Base-by-base conservation (phyloP, 2,888 invertebrate genomes). In the Andrena bucephala region DNA sequence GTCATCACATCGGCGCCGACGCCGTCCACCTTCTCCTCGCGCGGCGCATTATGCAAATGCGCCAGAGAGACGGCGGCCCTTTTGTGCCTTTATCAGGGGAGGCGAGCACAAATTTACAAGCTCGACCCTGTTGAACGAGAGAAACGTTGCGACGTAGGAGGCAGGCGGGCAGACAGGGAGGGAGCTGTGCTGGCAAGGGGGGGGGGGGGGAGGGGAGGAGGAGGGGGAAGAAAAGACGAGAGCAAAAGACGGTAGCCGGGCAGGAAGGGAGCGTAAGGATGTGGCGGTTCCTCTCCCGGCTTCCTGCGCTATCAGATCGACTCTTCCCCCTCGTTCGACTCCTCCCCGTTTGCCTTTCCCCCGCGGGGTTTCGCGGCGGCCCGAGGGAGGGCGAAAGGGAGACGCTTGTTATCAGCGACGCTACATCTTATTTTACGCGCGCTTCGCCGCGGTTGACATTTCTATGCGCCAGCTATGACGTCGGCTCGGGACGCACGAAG, bases 391-490 rank as follows among this genome's bases (percentile, higher is more conserved):
- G 74, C 42, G 62, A 57, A 33, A 52, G 62, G 68, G 63, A 77
- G 65, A 67, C 84, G 88, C 90, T 91, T 89, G 92, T 93, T 93
- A 93, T 93, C 93, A 93, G 93, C 91, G 91, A 92, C 91, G 93
- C 92, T 93, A 93, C 93, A 93, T 93, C 93, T 93, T 93, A 93
- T 93, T 93, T 93, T 93, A 93, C 93, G 92, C 92, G 91, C 89
- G 90, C 92, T 91, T 93, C 93, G 90, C 87, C 84, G 86, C 85
- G 84, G 87, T 90, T 90, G 93, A 93, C 93, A 93, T 93, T 93
- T 93, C 93, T 93, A 93, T 93, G 93, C 93, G 88, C 91, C 88
- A 90, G 85, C 93, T 93, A 93, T 93, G 93, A 93, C 93, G 92
- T 93, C 93, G 93, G 92, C 91, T 83, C 85, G 84, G 91, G 85